Base-by-base conservation (phyloP, 1,140 invertebrate species). In the Lepidurus apus region DNA sequence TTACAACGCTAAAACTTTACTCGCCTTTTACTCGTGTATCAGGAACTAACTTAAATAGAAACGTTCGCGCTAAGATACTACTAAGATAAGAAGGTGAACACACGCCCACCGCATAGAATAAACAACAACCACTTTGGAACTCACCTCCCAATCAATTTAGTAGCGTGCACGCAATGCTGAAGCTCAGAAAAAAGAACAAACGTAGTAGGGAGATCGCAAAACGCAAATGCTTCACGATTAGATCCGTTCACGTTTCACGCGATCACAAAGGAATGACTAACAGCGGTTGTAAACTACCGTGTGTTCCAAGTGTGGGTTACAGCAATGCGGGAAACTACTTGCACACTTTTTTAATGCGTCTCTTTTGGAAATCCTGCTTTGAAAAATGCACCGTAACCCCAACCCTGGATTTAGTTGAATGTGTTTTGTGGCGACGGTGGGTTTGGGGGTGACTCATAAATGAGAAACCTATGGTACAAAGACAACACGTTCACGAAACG, bases 261-360 rank as follows among this genome's bases (percentile, higher is more conserved):
- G 53, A 65, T 65, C 53, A 65, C 53, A 65, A 65, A 65, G 53
- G 53, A 65, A 65, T 65, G 53, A 65, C 53, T 65, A 65, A 65
- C 53, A 17, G 21, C 21, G 53, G 53, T 65, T n/a, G 53, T 65
- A 65, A 65, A 17, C 13, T 7, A 65, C 8, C 53, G 13, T 47
- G 45, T 47, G 34, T 34, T 34, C 34, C 34, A 34, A 34, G 34
- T 47, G 45, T 47, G 45, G 45, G 45, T 17, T 47, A 17, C 45
- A 65, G 53, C 53, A 21, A 65, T 65, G 53, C 53, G 53, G 17
- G 53, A 65, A 65, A 65, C 53, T 34, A 65, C 21, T 65, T 9
- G 53, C 53, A 65, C 53, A n/a, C 6, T 7, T 17, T n/a, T 65
- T 21, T n/a, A 65, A 9, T 13, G 10, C 17, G 7, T 47, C 5